Percentiles rank a stretch among this genome's conserved stretches.
Evolutionary conservation across 2,888 invertebrate species (phyloP).

Genomic region (Hirtodrosophila cameraria): DNA sequence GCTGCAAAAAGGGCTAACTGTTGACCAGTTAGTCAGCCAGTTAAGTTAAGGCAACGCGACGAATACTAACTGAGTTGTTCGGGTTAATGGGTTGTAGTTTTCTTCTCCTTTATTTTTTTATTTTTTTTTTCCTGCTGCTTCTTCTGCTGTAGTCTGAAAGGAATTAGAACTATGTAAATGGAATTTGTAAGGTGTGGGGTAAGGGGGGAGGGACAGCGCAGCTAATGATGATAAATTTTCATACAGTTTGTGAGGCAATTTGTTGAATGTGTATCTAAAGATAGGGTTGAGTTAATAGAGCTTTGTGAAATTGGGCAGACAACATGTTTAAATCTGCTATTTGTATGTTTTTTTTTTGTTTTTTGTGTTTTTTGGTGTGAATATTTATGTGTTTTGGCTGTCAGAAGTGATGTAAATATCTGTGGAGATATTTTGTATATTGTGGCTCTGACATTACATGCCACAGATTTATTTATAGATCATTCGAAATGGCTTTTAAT

Average conservation of each 20-base stretch:
- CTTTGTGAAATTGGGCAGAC: constrained; percentile 8
- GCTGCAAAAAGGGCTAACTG: constrained; percentile 33
- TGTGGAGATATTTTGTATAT: no score
- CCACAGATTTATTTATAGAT: no score
- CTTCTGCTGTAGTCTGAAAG: constrained; percentile 6
- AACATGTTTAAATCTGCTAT: neutral
- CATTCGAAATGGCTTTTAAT: no score
- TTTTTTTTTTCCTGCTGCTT: no score
- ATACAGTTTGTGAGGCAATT: constrained; percentile 28
- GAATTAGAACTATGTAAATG: constrained; percentile 42
- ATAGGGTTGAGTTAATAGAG: constrained; percentile 41
- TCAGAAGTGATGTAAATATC: no score
- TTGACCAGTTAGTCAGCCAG: constrained; percentile 35
- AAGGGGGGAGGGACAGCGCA: neutral
- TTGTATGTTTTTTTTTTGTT: no score
- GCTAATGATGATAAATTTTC: constrained; percentile 62
- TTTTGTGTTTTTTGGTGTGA: no score
- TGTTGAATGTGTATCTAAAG: neutral
- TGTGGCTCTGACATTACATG: no score
- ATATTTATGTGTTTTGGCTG: constrained; percentile 11
- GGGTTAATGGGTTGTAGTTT: constrained; percentile 53
- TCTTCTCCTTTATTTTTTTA: constrained; percentile 17
- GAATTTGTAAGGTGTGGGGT: constrained; percentile 25
- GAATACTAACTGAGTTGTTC: constrained; percentile 64
- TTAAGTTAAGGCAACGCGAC: constrained; percentile 39